Evolutionary conservation across 2,797 vertebrate species (phyloP).

Genomic region (Neosilurus mollespiculum): DNA sequence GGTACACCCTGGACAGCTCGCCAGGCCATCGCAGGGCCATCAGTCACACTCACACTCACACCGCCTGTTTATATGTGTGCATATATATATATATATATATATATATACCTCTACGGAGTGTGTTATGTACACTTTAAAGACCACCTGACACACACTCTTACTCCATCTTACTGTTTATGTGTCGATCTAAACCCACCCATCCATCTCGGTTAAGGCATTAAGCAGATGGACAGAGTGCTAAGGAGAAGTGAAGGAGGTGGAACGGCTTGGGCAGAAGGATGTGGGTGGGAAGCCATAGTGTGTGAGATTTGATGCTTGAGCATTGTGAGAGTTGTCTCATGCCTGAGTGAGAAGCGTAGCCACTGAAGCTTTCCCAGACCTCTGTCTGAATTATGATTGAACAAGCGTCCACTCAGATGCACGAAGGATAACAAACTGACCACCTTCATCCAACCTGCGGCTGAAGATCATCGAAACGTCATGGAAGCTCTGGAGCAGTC

Average conservation of each 20-base stretch:
- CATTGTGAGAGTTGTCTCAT: slow-evolving; percentile 23
- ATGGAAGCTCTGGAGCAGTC: not conserved
- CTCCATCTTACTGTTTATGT: not conserved
- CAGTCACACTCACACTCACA: too few relatives aligned
- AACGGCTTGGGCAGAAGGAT: slow-evolving; percentile 22
- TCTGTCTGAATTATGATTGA: slow-evolving; percentile 17
- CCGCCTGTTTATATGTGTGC: too few relatives aligned
- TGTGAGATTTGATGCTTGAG: slow-evolving; percentile 32
- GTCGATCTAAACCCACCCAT: slow-evolving; percentile 11
- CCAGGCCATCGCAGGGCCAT: too few relatives aligned
- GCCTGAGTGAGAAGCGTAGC: slow-evolving; percentile 24
- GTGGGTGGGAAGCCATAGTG: slow-evolving; percentile 8
- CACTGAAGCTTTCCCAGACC: slow-evolving; percentile 23
- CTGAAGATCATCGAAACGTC: not conserved
- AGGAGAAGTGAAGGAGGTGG: slow-evolving; percentile 16
- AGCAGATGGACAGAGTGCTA: slow-evolving; percentile 15
- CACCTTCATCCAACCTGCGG: slow-evolving; percentile 3
- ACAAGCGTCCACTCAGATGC: not conserved
- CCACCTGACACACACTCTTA: too few relatives aligned
- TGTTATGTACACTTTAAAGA: too few relatives aligned
- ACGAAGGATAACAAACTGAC: not conserved
- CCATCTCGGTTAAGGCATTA: slow-evolving; percentile 20
- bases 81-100: too few relatives aligned
- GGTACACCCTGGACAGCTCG: too few relatives aligned
- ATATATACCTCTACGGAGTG: too few relatives aligned